Percentiles rank a stretch among this genome's conserved stretches.
phyloP scores from a whole-genome alignment of 2,888 invertebrate species.

The Ypsolopha sequella region DNA sequence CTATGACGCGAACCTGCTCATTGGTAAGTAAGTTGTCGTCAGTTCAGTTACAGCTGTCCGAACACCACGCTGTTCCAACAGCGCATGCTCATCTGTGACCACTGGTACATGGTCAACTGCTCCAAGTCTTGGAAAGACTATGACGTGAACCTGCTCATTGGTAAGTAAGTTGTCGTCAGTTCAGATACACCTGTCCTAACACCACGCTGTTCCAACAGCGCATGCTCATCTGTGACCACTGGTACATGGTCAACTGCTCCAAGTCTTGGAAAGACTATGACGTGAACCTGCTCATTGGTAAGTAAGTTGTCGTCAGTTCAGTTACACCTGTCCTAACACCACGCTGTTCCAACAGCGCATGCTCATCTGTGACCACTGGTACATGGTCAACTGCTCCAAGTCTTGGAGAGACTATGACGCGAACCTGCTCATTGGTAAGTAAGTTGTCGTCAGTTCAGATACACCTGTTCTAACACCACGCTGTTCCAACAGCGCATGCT shows the following conservation, averaged over 20 bases:
- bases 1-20: slow-evolving; percentile 78
- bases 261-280: too few relatives aligned
- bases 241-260: too few relatives aligned
- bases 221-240: too few relatives aligned
- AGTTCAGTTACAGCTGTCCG: slow-evolving; percentile 83
- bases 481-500: too few relatives aligned
- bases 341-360: too few relatives aligned
- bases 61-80: slow-evolving; percentile 86
- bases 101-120: slow-evolving; percentile 87
- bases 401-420: slow-evolving; percentile 77
- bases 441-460: slow-evolving; percentile 71
- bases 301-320: too few relatives aligned
- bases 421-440: slow-evolving; percentile 59
- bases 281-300: too few relatives aligned
- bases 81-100: slow-evolving; percentile 84
- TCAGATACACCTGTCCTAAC: slow-evolving; percentile 23
- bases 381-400: slow-evolving; percentile 84
- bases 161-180: slow-evolving; percentile 69
- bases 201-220: too few relatives aligned
- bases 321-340: slow-evolving; percentile 77
- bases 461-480: too few relatives aligned
- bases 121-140: slow-evolving; percentile 77
- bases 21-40: slow-evolving; percentile 75
- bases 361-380: slow-evolving; percentile 71
- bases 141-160: slow-evolving; percentile 79